Evolutionary conservation across 1,140 invertebrate species (phyloP).

Genomic region (Aricia agestis): DNA sequence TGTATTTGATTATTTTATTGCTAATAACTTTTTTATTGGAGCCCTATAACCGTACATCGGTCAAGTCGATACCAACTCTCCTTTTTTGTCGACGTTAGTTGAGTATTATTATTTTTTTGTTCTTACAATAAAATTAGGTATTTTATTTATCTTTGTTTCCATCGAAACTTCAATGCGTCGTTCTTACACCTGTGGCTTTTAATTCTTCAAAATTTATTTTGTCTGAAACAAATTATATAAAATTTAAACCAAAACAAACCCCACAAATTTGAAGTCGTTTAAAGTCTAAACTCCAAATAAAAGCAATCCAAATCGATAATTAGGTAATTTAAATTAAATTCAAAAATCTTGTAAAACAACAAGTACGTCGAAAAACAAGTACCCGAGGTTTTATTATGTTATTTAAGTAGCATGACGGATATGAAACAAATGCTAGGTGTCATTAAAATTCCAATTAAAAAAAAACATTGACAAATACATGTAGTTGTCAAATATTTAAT

Average conservation of each 20-base stretch:
- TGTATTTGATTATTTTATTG: conserved; percentile 33
- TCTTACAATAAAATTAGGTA: not conserved
- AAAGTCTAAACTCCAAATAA: no score
- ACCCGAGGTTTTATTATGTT: not conserved
- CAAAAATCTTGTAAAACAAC: not conserved
- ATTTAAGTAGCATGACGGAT: conserved; percentile 9
- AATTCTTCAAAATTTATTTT: no score
- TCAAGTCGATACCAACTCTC: not conserved
- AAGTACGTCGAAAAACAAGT: not conserved
- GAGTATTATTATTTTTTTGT: not conserved
- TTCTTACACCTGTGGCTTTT: no score
- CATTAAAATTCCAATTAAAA: conserved; percentile 12
- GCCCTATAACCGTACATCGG: not conserved
- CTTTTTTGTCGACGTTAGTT: not conserved
- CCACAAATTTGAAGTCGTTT: no score
- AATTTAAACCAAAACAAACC: not conserved
- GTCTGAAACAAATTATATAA: no score
- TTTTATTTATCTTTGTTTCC: not conserved
- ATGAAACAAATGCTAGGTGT: not conserved
- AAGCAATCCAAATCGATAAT: not conserved
- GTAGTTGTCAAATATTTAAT: conserved; percentile 29
- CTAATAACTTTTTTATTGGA: conserved; percentile 29
- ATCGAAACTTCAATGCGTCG: no score
- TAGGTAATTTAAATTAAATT: conserved; percentile 9
- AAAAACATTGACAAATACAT: conserved; percentile 16